These are phyloP conservation scores for Cephus cinctus DNA, from an alignment of 1,140 invertebrate species.

Conservation along the genomic window DNA sequence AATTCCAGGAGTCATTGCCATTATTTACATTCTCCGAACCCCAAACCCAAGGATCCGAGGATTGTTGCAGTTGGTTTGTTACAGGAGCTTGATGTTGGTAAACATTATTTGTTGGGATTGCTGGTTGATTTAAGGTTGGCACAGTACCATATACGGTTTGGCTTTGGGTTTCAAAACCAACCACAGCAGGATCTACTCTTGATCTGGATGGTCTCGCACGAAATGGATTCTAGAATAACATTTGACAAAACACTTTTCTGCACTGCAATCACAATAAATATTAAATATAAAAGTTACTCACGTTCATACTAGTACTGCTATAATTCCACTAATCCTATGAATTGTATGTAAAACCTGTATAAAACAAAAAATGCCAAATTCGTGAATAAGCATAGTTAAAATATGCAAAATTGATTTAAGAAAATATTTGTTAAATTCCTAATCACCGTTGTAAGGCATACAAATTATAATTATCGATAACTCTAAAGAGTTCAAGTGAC, in stretches of 20 bases:
- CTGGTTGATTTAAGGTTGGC: slow-evolving; percentile 17
- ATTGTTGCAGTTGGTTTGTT: slow-evolving; percentile 17
- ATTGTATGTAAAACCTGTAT: slow-evolving; percentile 38
- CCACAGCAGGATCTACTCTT: slow-evolving; percentile 32
- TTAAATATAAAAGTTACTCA: slow-evolving; percentile 28
- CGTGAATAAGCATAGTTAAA: slow-evolving; percentile 4
- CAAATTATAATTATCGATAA: neutral
- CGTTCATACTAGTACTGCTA: slow-evolving; percentile 38
- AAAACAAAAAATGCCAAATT: slow-evolving; percentile 13
- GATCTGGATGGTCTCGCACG: slow-evolving; percentile 39
- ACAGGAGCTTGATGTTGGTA: slow-evolving; percentile 23
- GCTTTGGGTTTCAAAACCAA: slow-evolving; percentile 40
- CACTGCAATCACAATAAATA: neutral
- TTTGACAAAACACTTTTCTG: slow-evolving; percentile 1
- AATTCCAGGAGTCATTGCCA: slow-evolving; percentile 51
- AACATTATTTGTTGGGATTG: slow-evolving; percentile 20
- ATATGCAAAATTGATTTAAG: neutral
- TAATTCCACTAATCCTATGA: slow-evolving; percentile 22
- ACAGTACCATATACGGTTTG: slow-evolving; percentile 42
- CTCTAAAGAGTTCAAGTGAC: neutral
- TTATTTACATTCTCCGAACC: slow-evolving; percentile 36
- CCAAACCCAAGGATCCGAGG: slow-evolving; percentile 44
- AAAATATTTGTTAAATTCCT: neutral
- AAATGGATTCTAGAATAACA: slow-evolving; percentile 47
- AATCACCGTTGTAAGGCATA: no score